Percentiles rank a stretch among this genome's conserved stretches.
Evolutionary conservation across 2,113 vertebrate species (phyloP).

Genomic region (Daboia siamensis): DNA sequence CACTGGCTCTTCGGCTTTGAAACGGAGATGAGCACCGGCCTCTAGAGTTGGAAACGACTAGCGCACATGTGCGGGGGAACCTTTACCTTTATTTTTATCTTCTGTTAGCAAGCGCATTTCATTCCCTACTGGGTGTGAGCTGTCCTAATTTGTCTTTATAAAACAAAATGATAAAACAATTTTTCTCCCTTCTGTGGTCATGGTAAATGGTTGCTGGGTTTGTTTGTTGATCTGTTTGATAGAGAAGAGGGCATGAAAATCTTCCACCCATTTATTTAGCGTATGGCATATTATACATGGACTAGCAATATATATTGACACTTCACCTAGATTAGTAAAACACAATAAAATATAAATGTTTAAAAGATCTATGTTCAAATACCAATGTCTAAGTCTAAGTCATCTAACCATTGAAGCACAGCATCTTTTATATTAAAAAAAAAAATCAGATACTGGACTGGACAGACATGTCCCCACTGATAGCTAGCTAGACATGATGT

Average conservation of each 20-base stretch:
- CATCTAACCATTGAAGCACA: neutral
- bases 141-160: slow-evolving; percentile 4
- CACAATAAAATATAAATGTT: neutral
- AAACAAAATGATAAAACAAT: neutral
- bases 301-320: neutral
- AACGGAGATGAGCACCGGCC: too few species aligned
- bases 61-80: too few species aligned
- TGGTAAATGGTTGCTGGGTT: slow-evolving; percentile 11
- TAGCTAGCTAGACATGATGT: neutral
- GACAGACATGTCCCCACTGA: neutral
- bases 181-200: neutral
- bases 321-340: neutral
- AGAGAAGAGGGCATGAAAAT: slow-evolving; percentile 1
- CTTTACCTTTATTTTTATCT: too few species aligned
- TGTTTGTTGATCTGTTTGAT: neutral
- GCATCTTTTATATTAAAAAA: neutral
- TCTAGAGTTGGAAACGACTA: too few species aligned
- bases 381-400: neutral
- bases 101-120: slow-evolving; percentile 5
- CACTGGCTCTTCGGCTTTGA: too few species aligned
- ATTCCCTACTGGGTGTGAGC: neutral
- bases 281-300: neutral
- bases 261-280: slow-evolving; percentile 3
- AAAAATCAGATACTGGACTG: neutral
- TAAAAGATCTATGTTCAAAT: neutral